Percentiles rank a stretch among this genome's conserved stretches.
Evolutionary conservation across 1,140 invertebrate species (phyloP).

Genomic region (Leucophenga varia): DNA sequence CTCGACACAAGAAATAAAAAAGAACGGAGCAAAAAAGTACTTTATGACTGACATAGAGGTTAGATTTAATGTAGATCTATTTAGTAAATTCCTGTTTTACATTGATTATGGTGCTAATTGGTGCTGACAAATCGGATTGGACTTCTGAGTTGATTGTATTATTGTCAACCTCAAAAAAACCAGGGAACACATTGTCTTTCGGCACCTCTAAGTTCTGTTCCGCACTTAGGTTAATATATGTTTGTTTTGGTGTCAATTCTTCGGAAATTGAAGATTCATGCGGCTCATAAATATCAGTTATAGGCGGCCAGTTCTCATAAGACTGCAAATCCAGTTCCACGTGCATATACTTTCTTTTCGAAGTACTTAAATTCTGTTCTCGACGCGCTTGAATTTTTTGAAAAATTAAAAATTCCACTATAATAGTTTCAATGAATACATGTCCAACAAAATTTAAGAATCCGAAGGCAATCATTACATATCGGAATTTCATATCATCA

Average conservation of each 20-base stretch:
- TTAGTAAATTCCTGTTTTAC: too few relatives aligned
- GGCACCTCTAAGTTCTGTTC: constrained; percentile 56
- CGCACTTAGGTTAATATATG: constrained; percentile 54
- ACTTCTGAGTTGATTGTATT: not conserved
- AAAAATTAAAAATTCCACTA: constrained; percentile 64
- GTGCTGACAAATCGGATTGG: too few relatives aligned
- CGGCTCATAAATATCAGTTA: constrained; percentile 55
- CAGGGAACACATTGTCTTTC: constrained; percentile 51
- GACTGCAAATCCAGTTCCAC: constrained; percentile 62
- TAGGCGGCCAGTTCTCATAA: constrained; percentile 64
- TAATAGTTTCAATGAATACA: constrained; percentile 61
- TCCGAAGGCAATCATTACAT: constrained; percentile 60
- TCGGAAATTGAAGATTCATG: constrained; percentile 18
- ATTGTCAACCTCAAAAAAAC: constrained; percentile 40
- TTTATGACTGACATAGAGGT: too few relatives aligned
- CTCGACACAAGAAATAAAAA: too few relatives aligned
- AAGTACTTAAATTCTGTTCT: constrained; percentile 62
- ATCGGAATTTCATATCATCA: constrained; percentile 64
- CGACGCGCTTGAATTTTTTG: constrained; percentile 59
- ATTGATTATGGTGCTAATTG: too few relatives aligned
- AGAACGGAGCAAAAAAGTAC: too few relatives aligned
- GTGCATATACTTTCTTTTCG: constrained; percentile 63
- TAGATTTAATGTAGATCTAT: too few relatives aligned
- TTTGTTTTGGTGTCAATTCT: constrained; percentile 26
- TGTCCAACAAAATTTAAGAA: constrained; percentile 60